A percentile compares a stretch with the other conserved stretches of the same genome.
phyloP scores from a whole-genome alignment of 1,140 invertebrate species.

The Drosophila persimilis region DNA sequence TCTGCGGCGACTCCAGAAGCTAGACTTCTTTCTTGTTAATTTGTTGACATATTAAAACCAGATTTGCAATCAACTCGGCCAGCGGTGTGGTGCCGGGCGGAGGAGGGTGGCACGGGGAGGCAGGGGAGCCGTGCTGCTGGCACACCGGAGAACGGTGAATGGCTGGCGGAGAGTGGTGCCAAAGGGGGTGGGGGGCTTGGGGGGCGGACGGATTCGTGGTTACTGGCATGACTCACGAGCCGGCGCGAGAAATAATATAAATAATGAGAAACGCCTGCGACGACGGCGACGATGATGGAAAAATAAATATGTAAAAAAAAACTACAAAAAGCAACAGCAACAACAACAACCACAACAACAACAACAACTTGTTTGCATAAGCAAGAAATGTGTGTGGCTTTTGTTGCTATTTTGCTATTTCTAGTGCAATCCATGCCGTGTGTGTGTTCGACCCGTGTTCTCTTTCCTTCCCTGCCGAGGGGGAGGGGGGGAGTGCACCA shows the following conservation, averaged over 20 bases:
- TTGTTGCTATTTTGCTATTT: slow-evolving; percentile 31
- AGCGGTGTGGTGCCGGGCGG: slow-evolving; percentile 13
- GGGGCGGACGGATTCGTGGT: neutral
- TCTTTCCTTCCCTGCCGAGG: neutral
- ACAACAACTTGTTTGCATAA: slow-evolving; percentile 70
- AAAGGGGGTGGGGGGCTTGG: slow-evolving; percentile 4
- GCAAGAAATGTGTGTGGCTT: slow-evolving; percentile 52
- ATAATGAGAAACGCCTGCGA: slow-evolving; percentile 70
- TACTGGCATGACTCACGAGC: slow-evolving; percentile 67
- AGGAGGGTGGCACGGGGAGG: neutral
- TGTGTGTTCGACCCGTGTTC: slow-evolving; percentile 8
- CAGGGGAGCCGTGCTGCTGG: slow-evolving; percentile 8
- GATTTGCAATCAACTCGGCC: slow-evolving; percentile 76
- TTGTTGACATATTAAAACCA: slow-evolving; percentile 81
- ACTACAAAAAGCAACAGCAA: slow-evolving; percentile 2
- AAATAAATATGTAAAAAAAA: slow-evolving; percentile 51
- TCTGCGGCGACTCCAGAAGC: too few species aligned
- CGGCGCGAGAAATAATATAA: slow-evolving; percentile 69
- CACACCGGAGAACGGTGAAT: slow-evolving; percentile 2
- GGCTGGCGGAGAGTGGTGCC: too few species aligned
- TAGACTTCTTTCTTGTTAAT: slow-evolving; percentile 52
- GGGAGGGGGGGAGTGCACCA: too few species aligned
- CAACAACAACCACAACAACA: slow-evolving; percentile 14
- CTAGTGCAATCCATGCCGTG: slow-evolving; percentile 28
- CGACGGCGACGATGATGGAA: slow-evolving; percentile 41